Evolutionary conservation across 2,113 vertebrate genomes (phyloP).

Genomic region (Eptesicus fuscus): DNA sequence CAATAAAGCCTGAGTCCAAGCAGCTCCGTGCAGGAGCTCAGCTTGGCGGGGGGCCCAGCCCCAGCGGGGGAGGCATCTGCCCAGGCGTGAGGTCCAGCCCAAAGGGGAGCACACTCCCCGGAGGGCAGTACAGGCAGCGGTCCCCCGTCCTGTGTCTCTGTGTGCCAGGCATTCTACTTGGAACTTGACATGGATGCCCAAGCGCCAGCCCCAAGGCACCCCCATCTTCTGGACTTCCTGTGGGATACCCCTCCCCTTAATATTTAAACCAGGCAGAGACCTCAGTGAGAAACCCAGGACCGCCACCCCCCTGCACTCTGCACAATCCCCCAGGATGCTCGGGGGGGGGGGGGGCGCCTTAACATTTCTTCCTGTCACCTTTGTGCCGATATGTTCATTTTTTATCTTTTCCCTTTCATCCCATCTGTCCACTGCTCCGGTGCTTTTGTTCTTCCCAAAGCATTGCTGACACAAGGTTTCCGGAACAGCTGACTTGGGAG

Average conservation of each 20-base stretch:
- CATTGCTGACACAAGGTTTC: background rate
- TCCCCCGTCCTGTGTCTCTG: accelerated
- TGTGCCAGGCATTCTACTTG: accelerated
- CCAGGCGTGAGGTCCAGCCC: background rate
- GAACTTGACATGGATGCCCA: too few species aligned
- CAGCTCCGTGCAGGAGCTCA: background rate
- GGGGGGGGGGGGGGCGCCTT: too few species aligned
- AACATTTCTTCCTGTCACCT: background rate
- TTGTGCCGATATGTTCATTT: background rate
- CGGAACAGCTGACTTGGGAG: background rate
- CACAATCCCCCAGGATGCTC: background rate
- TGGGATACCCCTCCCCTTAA: too few species aligned
- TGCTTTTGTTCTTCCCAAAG: background rate
- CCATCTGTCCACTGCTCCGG: accelerated
- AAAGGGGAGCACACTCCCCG: background rate
- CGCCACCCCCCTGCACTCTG: accelerated
- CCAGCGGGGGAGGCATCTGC: background rate
- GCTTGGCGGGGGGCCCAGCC: background rate
- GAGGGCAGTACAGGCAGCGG: background rate
- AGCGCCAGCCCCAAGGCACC: background rate
- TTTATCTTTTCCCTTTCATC: background rate
- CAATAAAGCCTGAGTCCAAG: slow-evolving; percentile 39
- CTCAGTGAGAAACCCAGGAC: background rate
- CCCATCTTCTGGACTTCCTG: background rate
- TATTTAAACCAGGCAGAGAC: background rate